Evolutionary conservation across 2,113 vertebrate species (phyloP).

Genomic region (Oreotragus oreotragus): DNA sequence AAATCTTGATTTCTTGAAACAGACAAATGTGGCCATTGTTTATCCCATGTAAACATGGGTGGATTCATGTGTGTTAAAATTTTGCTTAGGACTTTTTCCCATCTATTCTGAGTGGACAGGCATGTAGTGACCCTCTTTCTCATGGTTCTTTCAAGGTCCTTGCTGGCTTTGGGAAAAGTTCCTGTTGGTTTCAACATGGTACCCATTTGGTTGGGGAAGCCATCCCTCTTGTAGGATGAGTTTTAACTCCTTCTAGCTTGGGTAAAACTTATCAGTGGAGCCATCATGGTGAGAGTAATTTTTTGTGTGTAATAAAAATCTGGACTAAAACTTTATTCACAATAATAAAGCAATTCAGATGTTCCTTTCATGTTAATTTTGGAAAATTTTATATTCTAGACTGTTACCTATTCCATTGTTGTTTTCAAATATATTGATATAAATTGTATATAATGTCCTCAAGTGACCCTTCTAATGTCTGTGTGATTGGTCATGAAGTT

Average conservation of each 20-base stretch:
- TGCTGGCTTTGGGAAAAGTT: neutral
- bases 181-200: neutral
- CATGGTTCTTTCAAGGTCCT: neutral
- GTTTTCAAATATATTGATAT: neutral
- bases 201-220: neutral
- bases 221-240: neutral
- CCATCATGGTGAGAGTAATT: neutral
- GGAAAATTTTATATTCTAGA: neutral
- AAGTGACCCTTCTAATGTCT: fast-evolving
- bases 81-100: neutral
- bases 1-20: neutral
- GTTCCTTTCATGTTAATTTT: neutral
- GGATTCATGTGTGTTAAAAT: neutral
- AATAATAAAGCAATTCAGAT: neutral
- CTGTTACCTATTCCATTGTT: neutral
- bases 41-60: neutral
- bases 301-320: neutral
- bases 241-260: neutral
- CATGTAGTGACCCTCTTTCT: fast-evolving
- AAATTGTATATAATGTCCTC: too few relatives aligned
- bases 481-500: fast-evolving
- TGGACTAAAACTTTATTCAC: neutral
- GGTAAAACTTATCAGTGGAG: neutral
- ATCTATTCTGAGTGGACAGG: neutral
- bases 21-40: neutral